These are phyloP conservation scores for Triops cancriformis DNA, from an alignment of 1,140 invertebrate genomes.

Conservation along the genomic window DNA sequence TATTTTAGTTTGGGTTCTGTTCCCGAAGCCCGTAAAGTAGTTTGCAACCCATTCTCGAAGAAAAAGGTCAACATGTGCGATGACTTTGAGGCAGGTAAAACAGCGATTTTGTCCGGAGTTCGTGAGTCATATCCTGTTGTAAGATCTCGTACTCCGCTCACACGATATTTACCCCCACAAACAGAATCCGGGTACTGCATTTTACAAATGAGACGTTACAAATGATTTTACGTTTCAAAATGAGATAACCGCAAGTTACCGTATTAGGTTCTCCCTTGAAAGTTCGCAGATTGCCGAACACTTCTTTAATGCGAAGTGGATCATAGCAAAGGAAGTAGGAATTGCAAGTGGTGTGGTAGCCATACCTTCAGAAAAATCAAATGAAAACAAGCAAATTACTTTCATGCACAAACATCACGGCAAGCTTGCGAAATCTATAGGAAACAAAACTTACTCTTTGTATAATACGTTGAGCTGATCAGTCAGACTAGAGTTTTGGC, in stretches of 20 bases:
- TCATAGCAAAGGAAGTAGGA: slow-evolving; percentile 85
- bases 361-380: slow-evolving; percentile 48
- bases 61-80: slow-evolving; percentile 96
- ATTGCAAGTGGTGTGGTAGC: slow-evolving; percentile 73
- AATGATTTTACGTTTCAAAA: too few species aligned
- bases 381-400: slow-evolving; percentile 17
- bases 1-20: slow-evolving; percentile 99
- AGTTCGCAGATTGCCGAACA: slow-evolving; percentile 78
- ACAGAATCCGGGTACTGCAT: slow-evolving; percentile 68
- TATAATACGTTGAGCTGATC: slow-evolving; percentile 77
- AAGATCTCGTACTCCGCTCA: slow-evolving; percentile 72
- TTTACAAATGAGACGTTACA: slow-evolving; percentile 7
- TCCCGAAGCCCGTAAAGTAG: slow-evolving; percentile 89
- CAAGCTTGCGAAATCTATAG: background rate
- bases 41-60: slow-evolving; percentile 75
- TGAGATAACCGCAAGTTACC: slow-evolving; percentile 47
- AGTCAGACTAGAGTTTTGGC: slow-evolving; percentile 53
- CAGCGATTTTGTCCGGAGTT: slow-evolving; percentile 59
- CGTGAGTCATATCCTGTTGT: slow-evolving; percentile 78
- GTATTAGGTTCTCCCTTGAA: slow-evolving; percentile 51
- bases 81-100: slow-evolving; percentile 63
- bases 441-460: slow-evolving; percentile 35
- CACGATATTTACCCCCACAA: slow-evolving; percentile 57
- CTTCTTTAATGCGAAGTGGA: slow-evolving; percentile 53
- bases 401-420: background rate